Conservation (phyloP, 2,888 invertebrate species). For the Perizoma affinitatum region DNA sequence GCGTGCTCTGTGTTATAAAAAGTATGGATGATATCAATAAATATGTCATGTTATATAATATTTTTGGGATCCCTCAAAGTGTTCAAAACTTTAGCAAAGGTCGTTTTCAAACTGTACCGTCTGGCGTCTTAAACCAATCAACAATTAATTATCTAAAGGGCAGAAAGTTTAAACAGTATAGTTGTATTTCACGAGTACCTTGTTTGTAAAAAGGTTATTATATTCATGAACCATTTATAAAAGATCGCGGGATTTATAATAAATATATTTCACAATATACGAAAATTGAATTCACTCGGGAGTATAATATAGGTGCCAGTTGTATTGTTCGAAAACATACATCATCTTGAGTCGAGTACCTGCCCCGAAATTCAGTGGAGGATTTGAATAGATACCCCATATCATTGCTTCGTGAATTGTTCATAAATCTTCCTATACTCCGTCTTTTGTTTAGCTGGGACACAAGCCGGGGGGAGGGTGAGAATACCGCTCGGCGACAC, state of each 20-base stretch:
- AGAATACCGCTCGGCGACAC: conserved; percentile 32
- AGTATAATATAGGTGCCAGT: conserved; percentile 49
- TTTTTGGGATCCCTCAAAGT: conserved; percentile 52
- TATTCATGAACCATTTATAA: conserved; percentile 29
- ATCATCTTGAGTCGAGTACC: conserved; percentile 66
- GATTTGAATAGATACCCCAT: conserved; percentile 77
- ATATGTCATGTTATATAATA: conserved; percentile 55
- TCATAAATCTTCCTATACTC: conserved; percentile 76
- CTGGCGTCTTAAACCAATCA: conserved; percentile 24
- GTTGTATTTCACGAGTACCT: conserved; percentile 3
- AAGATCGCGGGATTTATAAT: conserved; percentile 27
- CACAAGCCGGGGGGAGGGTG: conserved; percentile 50
- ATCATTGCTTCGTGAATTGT: conserved; percentile 78
- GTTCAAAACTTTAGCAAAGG: conserved; percentile 42
- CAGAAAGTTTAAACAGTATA: conserved; percentile 11
- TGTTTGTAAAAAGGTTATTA: conserved; percentile 12
- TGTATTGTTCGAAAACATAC: conserved; percentile 61
- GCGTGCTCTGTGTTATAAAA: conserved; percentile 67
- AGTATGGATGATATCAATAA: conserved; percentile 61
- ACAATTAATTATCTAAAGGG: conserved; percentile 24
- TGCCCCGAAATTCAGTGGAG: conserved; percentile 64
- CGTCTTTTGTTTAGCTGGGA: conserved; percentile 69
- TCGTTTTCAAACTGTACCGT: conserved; percentile 21
- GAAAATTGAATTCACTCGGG: conserved; percentile 53
- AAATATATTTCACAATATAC: conserved; percentile 39